Percentiles rank a stretch among this genome's conserved stretches.
Evolutionary conservation across 2,113 vertebrate species (phyloP).

Genomic region (Scalopus aquaticus): DNA sequence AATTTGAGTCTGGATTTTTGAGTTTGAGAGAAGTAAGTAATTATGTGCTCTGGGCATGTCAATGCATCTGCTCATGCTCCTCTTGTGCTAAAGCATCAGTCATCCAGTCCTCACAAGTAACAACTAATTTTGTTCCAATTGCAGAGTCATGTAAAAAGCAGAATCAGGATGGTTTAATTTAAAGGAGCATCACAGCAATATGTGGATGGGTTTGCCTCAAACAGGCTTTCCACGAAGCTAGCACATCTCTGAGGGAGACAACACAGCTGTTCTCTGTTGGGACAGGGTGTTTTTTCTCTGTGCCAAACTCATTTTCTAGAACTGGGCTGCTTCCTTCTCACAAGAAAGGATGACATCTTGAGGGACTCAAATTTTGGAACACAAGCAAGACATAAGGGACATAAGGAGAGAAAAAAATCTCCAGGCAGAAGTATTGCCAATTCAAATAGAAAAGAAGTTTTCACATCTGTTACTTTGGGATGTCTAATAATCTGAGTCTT

Average conservation of each 20-base stretch:
- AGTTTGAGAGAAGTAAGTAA: neutral
- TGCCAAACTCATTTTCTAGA: neutral
- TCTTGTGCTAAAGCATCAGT: neutral
- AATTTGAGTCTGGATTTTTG: neutral
- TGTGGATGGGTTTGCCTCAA: neutral
- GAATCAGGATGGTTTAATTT: neutral
- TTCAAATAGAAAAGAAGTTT: neutral
- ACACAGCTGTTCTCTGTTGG: neutral
- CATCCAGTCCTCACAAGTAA: neutral
- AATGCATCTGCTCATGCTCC: neutral
- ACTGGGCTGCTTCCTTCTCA: neutral
- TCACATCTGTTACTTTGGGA: neutral
- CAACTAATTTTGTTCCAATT: neutral
- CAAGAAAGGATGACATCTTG: neutral
- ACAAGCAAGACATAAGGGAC: slow-evolving; percentile 27
- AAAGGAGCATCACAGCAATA: neutral
- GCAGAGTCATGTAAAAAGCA: neutral
- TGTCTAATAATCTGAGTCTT: neutral
- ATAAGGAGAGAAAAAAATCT: neutral
- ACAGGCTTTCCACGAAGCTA: neutral
- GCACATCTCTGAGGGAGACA: neutral
- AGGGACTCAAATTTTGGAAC: neutral
- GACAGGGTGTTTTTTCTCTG: neutral
- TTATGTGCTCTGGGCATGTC: neutral
- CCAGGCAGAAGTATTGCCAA: neutral